Base-by-base conservation (phyloP, 2,113 vertebrate genomes). In the Mesembrinibis cayennensis region DNA sequence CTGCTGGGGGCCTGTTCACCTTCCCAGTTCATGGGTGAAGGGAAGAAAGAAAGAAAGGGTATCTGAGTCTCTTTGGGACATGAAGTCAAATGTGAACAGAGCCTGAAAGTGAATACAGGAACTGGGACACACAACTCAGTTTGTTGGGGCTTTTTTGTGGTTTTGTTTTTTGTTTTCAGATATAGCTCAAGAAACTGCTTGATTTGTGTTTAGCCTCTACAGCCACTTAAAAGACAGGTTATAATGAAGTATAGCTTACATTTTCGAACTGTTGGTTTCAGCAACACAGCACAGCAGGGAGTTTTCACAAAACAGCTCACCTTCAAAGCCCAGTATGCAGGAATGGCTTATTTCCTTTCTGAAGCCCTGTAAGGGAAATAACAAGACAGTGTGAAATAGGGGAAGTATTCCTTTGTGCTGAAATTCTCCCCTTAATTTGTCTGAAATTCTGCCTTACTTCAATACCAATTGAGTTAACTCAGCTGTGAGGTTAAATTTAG, bases 261-360 rank as follows among this genome's bases (percentile, higher is more conserved):
- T 81, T 94, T 93, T 93, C 6, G 4, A 88, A 66, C 63, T 92
- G 71, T 83, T 89, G 44, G 44, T 70, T 92, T 92, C 91, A 91
- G 93, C 65, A 79, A 7, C 52, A 61, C 38, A 91, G 45, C 90
- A 87, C 92, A 71, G 76, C 86, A 82, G 95, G 86, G 92, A 87
- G 86, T 58, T 89, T 79, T 91, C 89, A 95, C 63, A 92, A 71
- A 95, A 80, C 77, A 92, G 44, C 56, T 96, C 69, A 56, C 86
- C 83, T 90, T 86, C 86, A 92, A 93, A 97, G 73, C 83, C 53
- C 53, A 36, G 62, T n/a, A 66, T 90, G 65, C 61, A 82, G 44
- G 34, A 89, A 67, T 67, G 69, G 36, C 44, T 77, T 30, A 67
- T 65, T 90, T 66, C 52, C 56, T 61, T 81, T 87, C 66, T 88